Base-by-base conservation (phyloP, 2,888 invertebrate genomes). In the Seira musarum region DNA sequence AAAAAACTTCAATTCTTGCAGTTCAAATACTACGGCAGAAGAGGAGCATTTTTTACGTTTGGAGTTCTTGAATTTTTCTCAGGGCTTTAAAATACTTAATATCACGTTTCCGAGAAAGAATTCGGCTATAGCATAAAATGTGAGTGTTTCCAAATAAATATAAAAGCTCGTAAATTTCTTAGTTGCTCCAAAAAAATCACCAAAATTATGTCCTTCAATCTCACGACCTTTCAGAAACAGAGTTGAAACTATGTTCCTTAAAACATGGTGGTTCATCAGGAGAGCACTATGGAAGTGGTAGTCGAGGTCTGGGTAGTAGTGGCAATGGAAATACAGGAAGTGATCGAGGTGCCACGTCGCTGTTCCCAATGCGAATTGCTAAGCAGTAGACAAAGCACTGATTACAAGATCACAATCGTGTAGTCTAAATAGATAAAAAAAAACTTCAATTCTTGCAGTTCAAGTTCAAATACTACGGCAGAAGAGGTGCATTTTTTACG, bases 361-460 rank as follows among this genome's bases (percentile, higher is more conserved):
- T 70, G 60, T 77, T 70, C 35, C 77, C 70, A 3, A 77, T 77
- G 77, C 57, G 70, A 46, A 70, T 13, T 57, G n/a, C 21, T 21
- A 46, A 49, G 46, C 66, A 66, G 66, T 66, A 68, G n/a, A 17
- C 22, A 64, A 25, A 24, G 17, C 13, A n/a, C 1, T 63, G 22
- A 24, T 63, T 63, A 19, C n/a, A 19, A 13, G 13, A 46, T 46
- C 6, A n/a, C n/a, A n/a, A n/a, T n/a, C n/a, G n/a, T n/a, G n/a
- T n/a, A 13, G 46, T n/a, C 17, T 5, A 57, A 57, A 57, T 57
- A 5, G 13, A n/a, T 6, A 57, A 57, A 57, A 57, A n/a, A n/a
- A n/a, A 61, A 22, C 8, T 61, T 25, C 13, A 64, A 30, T 64
- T 64, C 60, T 19, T 60, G 3, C 60, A 60, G 13, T 2, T 21